These are phyloP conservation scores for Baccha elongata DNA, from an alignment of 2,888 invertebrate genomes.

Conservation along the genomic window DNA sequence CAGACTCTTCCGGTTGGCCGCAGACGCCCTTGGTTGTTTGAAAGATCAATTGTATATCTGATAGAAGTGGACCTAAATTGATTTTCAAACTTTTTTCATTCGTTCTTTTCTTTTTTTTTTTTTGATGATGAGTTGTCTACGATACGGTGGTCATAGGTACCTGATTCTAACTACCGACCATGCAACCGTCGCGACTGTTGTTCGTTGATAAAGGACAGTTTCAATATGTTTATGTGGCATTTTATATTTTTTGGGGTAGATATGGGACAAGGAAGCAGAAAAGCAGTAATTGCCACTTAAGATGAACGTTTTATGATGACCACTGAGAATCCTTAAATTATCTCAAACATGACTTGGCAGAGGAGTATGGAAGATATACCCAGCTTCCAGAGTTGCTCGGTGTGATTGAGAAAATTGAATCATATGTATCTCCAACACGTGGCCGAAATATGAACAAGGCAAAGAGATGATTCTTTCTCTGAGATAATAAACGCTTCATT, in stretches of 20 bases:
- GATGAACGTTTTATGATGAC: constrained; percentile 65
- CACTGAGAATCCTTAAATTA: constrained; percentile 41
- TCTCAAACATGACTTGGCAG: constrained; percentile 45
- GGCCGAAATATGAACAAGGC: constrained; percentile 52
- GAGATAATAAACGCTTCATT: constrained; percentile 50
- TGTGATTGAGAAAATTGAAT: constrained; percentile 69
- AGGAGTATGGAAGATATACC: constrained; percentile 11
- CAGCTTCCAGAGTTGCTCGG: constrained; percentile 16
- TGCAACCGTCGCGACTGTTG: background rate
- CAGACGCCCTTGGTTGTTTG: constrained; percentile 55
- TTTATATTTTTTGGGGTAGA: constrained; percentile 47
- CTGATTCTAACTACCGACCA: constrained; percentile 30
- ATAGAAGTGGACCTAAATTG: constrained; percentile 65
- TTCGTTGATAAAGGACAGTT: constrained; percentile 34
- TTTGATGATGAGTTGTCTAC: constrained; percentile 7
- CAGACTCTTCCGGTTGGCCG: constrained; percentile 71
- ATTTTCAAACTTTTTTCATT: constrained; percentile 46
- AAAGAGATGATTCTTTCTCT: constrained; percentile 10
- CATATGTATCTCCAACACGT: constrained; percentile 67
- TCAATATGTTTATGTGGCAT: constrained; percentile 53
- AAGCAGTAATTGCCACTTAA: constrained; percentile 70
- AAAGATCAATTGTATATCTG: constrained; percentile 61
- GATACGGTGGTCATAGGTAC: constrained; percentile 37
- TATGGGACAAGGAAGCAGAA: constrained; percentile 6
- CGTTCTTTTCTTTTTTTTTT: background rate